Conservation (phyloP, 2,888 invertebrate genomes). For the Prosopocoilus inquinatus region DNA sequence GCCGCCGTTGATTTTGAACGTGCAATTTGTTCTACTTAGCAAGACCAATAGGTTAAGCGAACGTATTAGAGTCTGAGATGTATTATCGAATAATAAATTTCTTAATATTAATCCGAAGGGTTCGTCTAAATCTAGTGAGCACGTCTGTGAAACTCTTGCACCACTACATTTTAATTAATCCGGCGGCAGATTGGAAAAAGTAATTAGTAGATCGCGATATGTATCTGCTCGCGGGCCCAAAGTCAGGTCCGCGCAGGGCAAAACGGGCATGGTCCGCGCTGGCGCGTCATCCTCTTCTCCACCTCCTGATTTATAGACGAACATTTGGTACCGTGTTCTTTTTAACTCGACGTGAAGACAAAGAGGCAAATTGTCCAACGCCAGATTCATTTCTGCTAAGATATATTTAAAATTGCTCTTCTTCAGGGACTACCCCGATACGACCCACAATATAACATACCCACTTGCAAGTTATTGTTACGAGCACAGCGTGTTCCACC, state of each 20-base stretch:
- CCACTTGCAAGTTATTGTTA: too few relatives aligned
- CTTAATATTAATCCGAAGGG: constrained; percentile 34
- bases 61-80: not conserved
- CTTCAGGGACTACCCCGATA: too few relatives aligned
- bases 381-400: constrained; percentile 17
- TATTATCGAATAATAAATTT: constrained; percentile 29
- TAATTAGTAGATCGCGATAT: constrained; percentile 42
- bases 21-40: too few relatives aligned
- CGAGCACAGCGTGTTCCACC: too few relatives aligned
- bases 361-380: constrained; percentile 36
- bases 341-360: constrained; percentile 34
- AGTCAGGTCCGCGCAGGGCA: constrained; percentile 6
- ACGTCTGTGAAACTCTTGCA: constrained; percentile 31
- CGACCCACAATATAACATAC: too few relatives aligned
- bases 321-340: constrained; percentile 39
- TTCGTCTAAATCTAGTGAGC: constrained; percentile 32
- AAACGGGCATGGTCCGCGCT: constrained; percentile 21
- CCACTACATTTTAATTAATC: constrained; percentile 43
- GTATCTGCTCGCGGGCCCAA: constrained; percentile 31
- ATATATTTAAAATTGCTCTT: constrained; percentile 9
- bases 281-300: constrained; percentile 24
- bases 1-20: too few relatives aligned
- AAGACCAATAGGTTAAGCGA: too few relatives aligned
- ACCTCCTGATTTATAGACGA: constrained; percentile 37
- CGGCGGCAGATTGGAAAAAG: constrained; percentile 42